phyloP scores from a whole-genome alignment of 2,888 invertebrate species.

The Fragum whitleyi region DNA sequence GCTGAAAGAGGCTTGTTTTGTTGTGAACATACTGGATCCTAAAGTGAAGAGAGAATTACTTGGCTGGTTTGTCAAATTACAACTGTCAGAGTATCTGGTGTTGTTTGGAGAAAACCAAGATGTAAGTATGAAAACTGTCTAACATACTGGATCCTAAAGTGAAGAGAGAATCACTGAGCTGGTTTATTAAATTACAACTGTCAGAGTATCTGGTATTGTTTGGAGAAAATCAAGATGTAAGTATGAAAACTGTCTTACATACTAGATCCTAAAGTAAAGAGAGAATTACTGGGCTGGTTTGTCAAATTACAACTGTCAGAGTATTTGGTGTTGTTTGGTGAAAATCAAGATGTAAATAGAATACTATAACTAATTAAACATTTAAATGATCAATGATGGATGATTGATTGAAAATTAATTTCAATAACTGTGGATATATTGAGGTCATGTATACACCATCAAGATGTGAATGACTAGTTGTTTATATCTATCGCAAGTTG shows the following conservation, averaged over 20 bases:
- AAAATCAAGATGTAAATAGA: conserved; percentile 92
- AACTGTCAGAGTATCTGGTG: conserved; percentile 96
- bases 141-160: conserved; percentile 95
- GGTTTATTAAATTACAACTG: conserved; percentile 95
- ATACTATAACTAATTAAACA: too few species aligned
- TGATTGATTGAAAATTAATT: too few species aligned
- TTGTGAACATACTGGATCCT: conserved; percentile 94
- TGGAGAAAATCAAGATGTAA: conserved; percentile 95
- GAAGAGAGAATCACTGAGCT: conserved; percentile 93
- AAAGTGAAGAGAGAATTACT: conserved; percentile 94
- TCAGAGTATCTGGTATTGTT: conserved; percentile 97
- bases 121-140: conserved; percentile 84
- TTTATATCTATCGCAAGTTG: too few species aligned
- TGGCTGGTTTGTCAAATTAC: conserved; percentile 94
- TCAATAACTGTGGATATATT: too few species aligned
- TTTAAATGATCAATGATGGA: too few species aligned
- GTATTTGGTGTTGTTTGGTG: conserved; percentile 96
- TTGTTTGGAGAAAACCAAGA: conserved; percentile 98
- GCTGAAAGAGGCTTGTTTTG: conserved; percentile 90
- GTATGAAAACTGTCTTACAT: conserved; percentile 87
- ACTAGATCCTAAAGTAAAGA: conserved; percentile 94
- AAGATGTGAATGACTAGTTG: too few species aligned
- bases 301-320: conserved; percentile 94
- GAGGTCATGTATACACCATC: too few species aligned
- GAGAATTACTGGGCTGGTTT: conserved; percentile 95